A percentile compares a stretch with the other conserved stretches of the same genome.
These are phyloP conservation scores for Gobionotothen gibberifrons DNA, from an alignment of 2,797 vertebrate genomes.

Conservation along the genomic window DNA sequence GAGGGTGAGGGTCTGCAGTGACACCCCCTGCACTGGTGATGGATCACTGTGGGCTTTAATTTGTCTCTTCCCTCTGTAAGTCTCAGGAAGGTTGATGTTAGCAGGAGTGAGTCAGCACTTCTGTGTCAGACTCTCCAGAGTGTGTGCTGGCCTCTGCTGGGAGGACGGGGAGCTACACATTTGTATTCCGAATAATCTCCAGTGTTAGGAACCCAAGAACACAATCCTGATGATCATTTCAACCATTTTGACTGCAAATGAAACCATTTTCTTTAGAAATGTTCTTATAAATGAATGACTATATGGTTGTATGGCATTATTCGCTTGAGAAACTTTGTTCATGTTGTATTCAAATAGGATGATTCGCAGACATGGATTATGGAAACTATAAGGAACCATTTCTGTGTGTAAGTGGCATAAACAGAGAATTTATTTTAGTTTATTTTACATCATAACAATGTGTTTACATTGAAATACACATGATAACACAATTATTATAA, in stretches of 20 bases:
- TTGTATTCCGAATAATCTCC: not conserved
- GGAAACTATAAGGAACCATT: not conserved
- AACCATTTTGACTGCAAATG: not conserved
- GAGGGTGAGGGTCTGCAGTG: not conserved
- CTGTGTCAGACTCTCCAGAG: constrained; percentile 21
- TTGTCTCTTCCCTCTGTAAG: constrained; percentile 13
- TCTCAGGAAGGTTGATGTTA: constrained; percentile 24
- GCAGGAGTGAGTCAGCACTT: constrained; percentile 74
- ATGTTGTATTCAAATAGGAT: not conserved
- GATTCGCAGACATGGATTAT: not conserved
- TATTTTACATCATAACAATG: not conserved
- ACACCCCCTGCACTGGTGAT: constrained; percentile 25
- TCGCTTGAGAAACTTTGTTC: not conserved
- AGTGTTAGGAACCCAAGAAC: not conserved
- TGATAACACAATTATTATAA: not conserved
- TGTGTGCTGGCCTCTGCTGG: constrained; percentile 80
- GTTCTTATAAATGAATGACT: not conserved
- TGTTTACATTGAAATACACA: not conserved
- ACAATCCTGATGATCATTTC: not conserved
- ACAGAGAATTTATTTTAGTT: accelerated
- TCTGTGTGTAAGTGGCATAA: not conserved
- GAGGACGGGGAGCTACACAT: not conserved
- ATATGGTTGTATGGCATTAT: not conserved
- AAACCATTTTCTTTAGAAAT: not conserved
- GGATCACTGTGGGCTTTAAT: constrained; percentile 45